Base-by-base conservation (phyloP, 2,888 invertebrate genomes). In the Papilio demoleus region DNA sequence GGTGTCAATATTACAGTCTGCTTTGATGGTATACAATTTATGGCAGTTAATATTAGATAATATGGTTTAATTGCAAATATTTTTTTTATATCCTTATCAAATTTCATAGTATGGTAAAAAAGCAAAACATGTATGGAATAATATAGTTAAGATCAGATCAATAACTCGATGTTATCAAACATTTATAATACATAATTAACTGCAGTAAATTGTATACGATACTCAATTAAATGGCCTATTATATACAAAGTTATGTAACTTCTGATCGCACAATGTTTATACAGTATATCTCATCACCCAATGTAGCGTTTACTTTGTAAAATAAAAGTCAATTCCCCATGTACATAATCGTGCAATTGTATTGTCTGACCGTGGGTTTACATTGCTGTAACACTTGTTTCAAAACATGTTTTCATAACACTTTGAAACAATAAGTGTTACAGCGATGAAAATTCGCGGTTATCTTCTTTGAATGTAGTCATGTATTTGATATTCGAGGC, bases 321-420 rank as follows among this genome's bases (percentile, higher is more conserved):
- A 83, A 79, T 78, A 82, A 79, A 87, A 88, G 92, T 92, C 92
- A 92, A 92, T 92, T 91, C 85, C 90, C 82, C 78, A 80, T 92
- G 91, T 91, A 91, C 80, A 92, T 92, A 92, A 83, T 86, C 79
- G 92, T 92, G 92, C 92, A 91, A 92, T 92, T 85, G 81, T 87
- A 84, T 81, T 84, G 80, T 80, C 38, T 38, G 42, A 6, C 31
- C 31, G 31, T 4, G 6, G 6, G 31, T 31, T 31, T 31, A 31
- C 31, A 31, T 31, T 31, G n/a, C n/a, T n/a, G n/a, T n/a, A n/a
- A n/a, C n/a, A n/a, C n/a, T n/a, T n/a, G n/a, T n/a, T n/a, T n/a
- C 4, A 12, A 38, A 12, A 38, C 38, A 38, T 4, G 17, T 19
- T 17, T n/a, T 17, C n/a, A 17, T 6, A 4, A 19, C 17, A n/a